Percentiles rank a stretch among this genome's conserved stretches.
Conservation (phyloP, 2,888 invertebrate genomes). For the Cosmopolites sordidus region DNA sequence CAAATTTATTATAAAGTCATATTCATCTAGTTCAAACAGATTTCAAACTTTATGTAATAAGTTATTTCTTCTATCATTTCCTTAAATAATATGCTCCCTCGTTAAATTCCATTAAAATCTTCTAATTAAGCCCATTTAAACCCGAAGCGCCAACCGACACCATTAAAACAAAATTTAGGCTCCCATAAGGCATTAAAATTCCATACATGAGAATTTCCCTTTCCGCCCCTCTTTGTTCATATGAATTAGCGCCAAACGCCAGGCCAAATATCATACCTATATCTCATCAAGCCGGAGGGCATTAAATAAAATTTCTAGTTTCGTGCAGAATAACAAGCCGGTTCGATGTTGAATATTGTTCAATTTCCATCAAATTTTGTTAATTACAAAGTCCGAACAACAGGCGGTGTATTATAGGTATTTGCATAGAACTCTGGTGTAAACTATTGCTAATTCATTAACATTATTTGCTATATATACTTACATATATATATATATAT, state of each 20-base stretch:
- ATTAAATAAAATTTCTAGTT: slow-evolving; percentile 14
- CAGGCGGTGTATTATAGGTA: not conserved
- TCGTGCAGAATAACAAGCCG: slow-evolving; percentile 10
- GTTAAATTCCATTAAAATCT: not conserved
- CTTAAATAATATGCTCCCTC: not conserved
- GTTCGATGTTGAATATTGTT: slow-evolving; percentile 3
- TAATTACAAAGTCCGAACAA: slow-evolving; percentile 6
- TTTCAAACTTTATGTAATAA: too few relatives aligned
- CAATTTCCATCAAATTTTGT: slow-evolving; percentile 9
- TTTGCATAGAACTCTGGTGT: not conserved
- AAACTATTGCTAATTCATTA: too few relatives aligned
- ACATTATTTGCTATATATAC: too few relatives aligned
- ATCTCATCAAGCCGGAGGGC: slow-evolving; percentile 15
- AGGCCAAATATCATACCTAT: slow-evolving; percentile 12
- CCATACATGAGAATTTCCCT: slow-evolving; percentile 9
- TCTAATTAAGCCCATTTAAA: not conserved
- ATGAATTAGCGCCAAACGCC: not conserved
- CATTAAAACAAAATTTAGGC: slow-evolving; percentile 14
- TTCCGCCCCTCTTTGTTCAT: not conserved
- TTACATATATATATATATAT: too few relatives aligned
- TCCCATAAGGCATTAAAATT: slow-evolving; percentile 9
- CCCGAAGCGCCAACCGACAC: slow-evolving; percentile 2
- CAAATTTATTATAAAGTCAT: too few relatives aligned
- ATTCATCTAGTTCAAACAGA: too few relatives aligned
- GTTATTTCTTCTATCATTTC: not conserved